Evolutionary conservation across 2,888 invertebrate species (phyloP).

Genomic region (Parnassius mnemosyne): DNA sequence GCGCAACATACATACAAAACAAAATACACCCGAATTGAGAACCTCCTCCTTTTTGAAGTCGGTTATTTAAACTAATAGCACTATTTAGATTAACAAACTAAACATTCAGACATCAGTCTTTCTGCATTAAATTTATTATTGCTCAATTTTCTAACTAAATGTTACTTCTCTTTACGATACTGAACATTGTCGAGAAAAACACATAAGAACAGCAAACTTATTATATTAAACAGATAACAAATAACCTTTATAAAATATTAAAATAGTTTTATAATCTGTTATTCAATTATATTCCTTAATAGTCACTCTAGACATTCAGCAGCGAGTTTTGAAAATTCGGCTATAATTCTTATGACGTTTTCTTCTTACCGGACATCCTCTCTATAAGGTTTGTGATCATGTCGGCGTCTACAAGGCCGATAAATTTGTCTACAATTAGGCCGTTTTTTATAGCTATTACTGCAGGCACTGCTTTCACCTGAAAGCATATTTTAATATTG

Average conservation of each 20-base stretch:
- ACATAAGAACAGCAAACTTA: background rate
- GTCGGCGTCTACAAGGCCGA: conserved; percentile 90
- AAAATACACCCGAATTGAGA: no score
- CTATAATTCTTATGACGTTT: conserved; percentile 6
- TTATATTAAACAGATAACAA: conserved; percentile 12
- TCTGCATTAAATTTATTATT: background rate
- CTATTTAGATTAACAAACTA: no score
- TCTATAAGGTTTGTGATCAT: conserved; percentile 90
- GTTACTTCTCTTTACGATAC: no score
- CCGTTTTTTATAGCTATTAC: conserved; percentile 91
- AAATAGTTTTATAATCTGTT: conserved; percentile 2
- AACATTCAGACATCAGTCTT: no score
- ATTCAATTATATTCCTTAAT: conserved; percentile 3
- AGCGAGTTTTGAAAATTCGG: background rate
- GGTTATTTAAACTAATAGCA: no score
- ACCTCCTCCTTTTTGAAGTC: no score
- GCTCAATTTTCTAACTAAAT: no score
- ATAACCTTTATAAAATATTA: conserved; percentile 6
- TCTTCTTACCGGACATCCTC: conserved; percentile 75
- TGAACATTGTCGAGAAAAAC: no score
- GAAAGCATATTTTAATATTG: conserved; percentile 30
- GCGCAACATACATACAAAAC: no score
- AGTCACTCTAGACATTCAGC: background rate
- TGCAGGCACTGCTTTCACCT: conserved; percentile 91
- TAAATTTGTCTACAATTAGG: conserved; percentile 91